Conservation (phyloP, 2,113 vertebrate genomes). For the Protomyctophum bolini region DNA sequence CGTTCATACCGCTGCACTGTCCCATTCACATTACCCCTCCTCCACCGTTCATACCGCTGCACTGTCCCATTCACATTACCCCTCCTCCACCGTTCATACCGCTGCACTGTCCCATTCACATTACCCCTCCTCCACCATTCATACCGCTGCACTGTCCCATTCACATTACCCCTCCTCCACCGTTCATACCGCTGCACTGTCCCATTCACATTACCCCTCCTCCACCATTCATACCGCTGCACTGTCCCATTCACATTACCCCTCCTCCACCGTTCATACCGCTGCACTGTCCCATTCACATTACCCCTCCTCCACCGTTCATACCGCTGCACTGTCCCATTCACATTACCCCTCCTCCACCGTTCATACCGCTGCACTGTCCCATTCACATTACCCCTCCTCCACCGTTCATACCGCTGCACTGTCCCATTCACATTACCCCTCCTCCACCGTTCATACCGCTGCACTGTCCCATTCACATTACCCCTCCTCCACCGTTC, state of each 20-base stretch:
- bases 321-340: not conserved
- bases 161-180: slow-evolving; percentile 23
- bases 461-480: not conserved
- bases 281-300: not conserved
- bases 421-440: too few species aligned
- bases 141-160: too few species aligned
- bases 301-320: too few species aligned
- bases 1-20: too few species aligned
- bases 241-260: too few species aligned
- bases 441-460: slow-evolving; percentile 16
- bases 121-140: slow-evolving; percentile 28
- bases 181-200: too few species aligned
- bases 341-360: too few species aligned
- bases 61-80: slow-evolving; percentile 24
- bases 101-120: too few species aligned
- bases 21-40: slow-evolving; percentile 20
- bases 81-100: slow-evolving; percentile 29
- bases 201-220: slow-evolving; percentile 20
- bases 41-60: too few species aligned
- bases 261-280: slow-evolving; percentile 16
- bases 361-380: slow-evolving; percentile 1
- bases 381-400: too few species aligned
- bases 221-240: slow-evolving; percentile 9
- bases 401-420: not conserved
- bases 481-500: too few species aligned